phyloP scores from a whole-genome alignment of 2,888 invertebrate genomes.

The Sphaerophoria rueppellii region DNA sequence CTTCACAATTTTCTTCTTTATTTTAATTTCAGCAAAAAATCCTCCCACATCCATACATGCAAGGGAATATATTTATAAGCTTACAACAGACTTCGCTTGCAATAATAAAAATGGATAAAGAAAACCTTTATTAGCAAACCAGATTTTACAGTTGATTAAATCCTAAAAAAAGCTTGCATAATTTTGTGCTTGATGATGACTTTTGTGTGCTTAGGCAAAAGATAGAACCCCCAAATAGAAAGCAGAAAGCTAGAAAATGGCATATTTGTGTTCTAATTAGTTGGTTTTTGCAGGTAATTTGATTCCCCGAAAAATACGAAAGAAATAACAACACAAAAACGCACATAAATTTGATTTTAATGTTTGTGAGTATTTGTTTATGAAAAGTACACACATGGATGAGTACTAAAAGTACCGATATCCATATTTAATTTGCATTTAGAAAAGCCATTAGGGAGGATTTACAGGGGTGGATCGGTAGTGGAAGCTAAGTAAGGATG shows the following conservation, averaged over 20 bases:
- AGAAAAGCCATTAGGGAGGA: background rate
- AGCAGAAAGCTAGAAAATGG: background rate
- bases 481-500: background rate
- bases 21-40: background rate
- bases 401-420: background rate
- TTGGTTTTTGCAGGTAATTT: constrained; percentile 9
- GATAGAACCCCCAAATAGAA: background rate
- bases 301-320: constrained; percentile 8
- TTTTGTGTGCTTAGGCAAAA: background rate
- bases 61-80: background rate
- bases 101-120: constrained; percentile 4
- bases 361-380: background rate
- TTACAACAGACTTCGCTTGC: background rate
- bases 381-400: constrained; percentile 21
- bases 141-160: constrained; percentile 22
- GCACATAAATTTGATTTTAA: constrained; percentile 10
- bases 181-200: background rate
- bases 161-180: background rate
- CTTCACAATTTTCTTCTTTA: background rate
- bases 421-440: constrained; percentile 34
- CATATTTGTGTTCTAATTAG: constrained; percentile 33
- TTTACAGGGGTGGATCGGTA: background rate
- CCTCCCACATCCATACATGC: background rate
- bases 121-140: constrained; percentile 15
- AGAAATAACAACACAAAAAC: background rate